Base-by-base conservation (phyloP, 2,888 invertebrate species). In the Chironomus tentans region DNA sequence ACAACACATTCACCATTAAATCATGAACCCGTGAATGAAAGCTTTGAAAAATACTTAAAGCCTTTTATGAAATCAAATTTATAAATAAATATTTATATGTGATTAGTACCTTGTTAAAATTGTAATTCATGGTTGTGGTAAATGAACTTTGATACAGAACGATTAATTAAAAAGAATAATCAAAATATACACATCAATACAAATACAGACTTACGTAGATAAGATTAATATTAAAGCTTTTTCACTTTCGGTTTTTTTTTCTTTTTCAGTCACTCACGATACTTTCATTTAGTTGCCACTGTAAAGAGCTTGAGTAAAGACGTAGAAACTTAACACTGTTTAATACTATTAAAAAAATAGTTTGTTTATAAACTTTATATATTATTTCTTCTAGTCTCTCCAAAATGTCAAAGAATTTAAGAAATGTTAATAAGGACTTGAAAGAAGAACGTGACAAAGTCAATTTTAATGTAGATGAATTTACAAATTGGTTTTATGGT, bases 1-100 rank as follows among this genome's bases (percentile, higher is more conserved):
- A 94, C 94, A 0, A 86, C 90, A 82, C 91, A 92, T 83, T 93
- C 93, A 81, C 93, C 94, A 0, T 85, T 94, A 79, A 95, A 94
- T 84, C 87, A 89, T 18, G 88, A 91, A 79, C 92, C 91, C 2
- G 94, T 94, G 73, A 92, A 93, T 81, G 84, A 88, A 79, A 90
- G 91, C 77, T 92, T 90, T 83, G 86, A 91, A 78, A 85, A 88
- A 77, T 89, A 93, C 82, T 87, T 94, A 70, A 92, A 92, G 80
- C 93, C 94, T 0, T 88, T 93, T 80, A 87, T 94, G 84, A 91
- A 91, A 50, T 75, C 74, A 10, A 75, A 68, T 18, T 48, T 75
- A 68, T 75, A 56, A 18, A 18, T 7, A 56, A 4, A 3, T 15
- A 38, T 2, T 38, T 2, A 38, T 38, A 38, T 38, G 38, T 38